Conservation (phyloP, 2,797 vertebrate genomes). For the Eulemur mongoz region DNA sequence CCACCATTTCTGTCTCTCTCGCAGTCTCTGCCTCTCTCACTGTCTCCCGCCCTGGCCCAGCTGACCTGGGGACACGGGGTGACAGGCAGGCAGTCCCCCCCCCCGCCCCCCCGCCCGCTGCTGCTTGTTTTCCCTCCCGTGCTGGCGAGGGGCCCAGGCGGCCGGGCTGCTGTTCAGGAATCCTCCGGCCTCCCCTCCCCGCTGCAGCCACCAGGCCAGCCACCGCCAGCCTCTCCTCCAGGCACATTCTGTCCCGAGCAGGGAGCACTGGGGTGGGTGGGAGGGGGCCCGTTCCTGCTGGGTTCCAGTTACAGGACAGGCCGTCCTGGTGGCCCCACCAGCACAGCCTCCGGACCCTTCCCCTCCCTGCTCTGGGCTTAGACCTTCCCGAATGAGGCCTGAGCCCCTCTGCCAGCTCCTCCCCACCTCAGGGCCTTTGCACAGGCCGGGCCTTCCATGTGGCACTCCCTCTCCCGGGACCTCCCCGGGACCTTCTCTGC, state of each 20-base stretch:
- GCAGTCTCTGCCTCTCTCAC: background rate
- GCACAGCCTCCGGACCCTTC: background rate
- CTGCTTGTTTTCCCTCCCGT: background rate
- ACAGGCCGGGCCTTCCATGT: background rate
- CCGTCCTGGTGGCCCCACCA: background rate
- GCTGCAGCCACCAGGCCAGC: constrained; percentile 31
- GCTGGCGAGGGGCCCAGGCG: constrained; percentile 51
- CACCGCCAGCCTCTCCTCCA: background rate
- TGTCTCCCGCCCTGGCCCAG: background rate
- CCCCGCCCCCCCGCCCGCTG: too few relatives aligned
- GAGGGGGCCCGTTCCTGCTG: background rate
- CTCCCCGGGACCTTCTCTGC: background rate
- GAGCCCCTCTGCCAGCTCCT: background rate
- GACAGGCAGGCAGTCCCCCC: background rate
- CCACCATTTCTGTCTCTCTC: background rate
- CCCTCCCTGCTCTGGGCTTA: background rate
- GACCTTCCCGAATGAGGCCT: background rate
- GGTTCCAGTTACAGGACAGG: constrained; percentile 53
- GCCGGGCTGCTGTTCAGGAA: constrained; percentile 63
- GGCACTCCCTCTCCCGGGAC: background rate
- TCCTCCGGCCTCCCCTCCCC: background rate
- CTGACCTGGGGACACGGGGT: background rate
- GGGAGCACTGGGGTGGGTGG: background rate
- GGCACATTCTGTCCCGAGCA: constrained; percentile 72
- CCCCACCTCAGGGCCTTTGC: background rate